Evolutionary conservation across 2,113 vertebrate genomes (phyloP), one percentile per base, ranked within the genome.

Genomic region (Mesocricetus auratus): DNA sequence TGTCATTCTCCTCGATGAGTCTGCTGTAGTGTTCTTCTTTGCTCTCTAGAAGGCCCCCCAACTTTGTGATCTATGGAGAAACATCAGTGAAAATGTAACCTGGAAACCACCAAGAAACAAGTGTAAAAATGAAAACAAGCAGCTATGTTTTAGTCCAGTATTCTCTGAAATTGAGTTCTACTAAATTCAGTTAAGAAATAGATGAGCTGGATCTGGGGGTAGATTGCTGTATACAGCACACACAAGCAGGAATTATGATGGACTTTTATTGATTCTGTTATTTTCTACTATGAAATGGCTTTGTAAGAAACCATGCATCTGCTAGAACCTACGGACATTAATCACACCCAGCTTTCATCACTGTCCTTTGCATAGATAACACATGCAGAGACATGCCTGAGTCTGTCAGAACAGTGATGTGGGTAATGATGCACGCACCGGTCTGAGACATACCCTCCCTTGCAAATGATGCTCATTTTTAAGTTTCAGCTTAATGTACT

Each of bases 1-100:
- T 96, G 91, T 96, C 93, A 71, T 97, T 97, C 89, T 98, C 97
- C 78, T 95, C 96, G 45, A 77, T 94, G 39, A 98, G 96, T 50
- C 86, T 97, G 47, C 60, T 92, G 83, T 92, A 97, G 19, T 96
- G 91, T 64, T 94, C 95, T 94, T 97, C 96, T 94, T 98, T 97
- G 7, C 77, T 96, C 71, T 94, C 91, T 24, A 98, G 74, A 77
- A 97, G 94, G 83, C 17, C 68, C 88, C 92, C 96, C 94, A 98
- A 2, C 90, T 96, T 98, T 89, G 86, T 82, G 50, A 97, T 96
- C 98, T 98, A 66, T n/a, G 53, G 83, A 97, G 71, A 97, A 95
- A 97, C 31, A 90, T 69, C 7, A 73, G 21, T 83, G 71, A 92
- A 95, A 95, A 92, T 64, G 87, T 93, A 90, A 97, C 53, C 16